Base-by-base conservation (phyloP, 2,888 invertebrate genomes). In the Heteromurus nitidus region DNA sequence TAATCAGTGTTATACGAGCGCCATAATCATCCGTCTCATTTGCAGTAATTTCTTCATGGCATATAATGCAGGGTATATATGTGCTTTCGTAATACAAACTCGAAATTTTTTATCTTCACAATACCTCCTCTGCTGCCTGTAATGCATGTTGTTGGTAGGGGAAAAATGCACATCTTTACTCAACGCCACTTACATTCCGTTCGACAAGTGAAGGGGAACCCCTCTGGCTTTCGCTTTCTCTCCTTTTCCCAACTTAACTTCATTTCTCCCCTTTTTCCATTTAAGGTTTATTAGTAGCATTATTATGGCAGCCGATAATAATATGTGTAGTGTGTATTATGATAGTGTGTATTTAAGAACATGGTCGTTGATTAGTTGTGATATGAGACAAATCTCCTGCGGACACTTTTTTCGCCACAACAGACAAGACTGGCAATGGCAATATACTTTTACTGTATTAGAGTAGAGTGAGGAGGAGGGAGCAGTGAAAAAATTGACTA, bases 311-410 rank as follows among this genome's bases (percentile, higher is more conserved):
- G 53, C 70, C 65, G 79, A 70, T 79, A 79, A 79, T 79, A 79
- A 70, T 70, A 70, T 70, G 70, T 79, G 79, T 36, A 70, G 24
- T 47, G 44, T 60, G 36, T 62, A 53, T 64, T 67, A 68, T 50
- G 62, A 69, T 75, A 60, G 75, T 58, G 42, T 74, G 69, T 75
- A 69, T 81, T 69, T 81, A 79, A 79, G 79, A 79, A 79, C 70
- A 82, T 76, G 72, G 47, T 72, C 77, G 83, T 83, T 83, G 83
- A 83, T 83, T 83, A 83, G 83, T 80, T 80, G 64, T 79, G 79
- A 79, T 72, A 84, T 80, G 82, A 82, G 82, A 82, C 84, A 84
- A 84, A 82, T 84, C 84, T 84, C 84, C 68, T 82, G 84, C 75
- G 84, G 80, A 84, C 84, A 82, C 82, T 84, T 84, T 76, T 69